Conservation (phyloP, 2,797 vertebrate genomes). For the Neomorphus geoffroyi region DNA sequence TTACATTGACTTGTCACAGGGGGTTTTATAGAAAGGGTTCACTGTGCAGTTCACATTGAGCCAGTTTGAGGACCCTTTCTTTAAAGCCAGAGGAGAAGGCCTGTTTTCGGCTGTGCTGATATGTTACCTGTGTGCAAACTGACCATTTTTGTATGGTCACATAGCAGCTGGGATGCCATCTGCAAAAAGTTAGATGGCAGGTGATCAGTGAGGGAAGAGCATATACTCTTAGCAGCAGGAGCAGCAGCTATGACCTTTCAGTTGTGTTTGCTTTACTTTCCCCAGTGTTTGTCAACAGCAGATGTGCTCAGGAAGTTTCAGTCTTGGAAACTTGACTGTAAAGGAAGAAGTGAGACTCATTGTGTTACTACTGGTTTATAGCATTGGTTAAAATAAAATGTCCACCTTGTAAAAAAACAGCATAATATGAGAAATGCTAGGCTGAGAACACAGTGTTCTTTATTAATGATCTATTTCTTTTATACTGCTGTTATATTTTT, state of each 20-base stretch:
- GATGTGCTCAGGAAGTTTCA: conserved; percentile 76
- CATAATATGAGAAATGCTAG: neutral
- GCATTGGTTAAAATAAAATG: rapidly evolving
- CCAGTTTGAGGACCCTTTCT: neutral
- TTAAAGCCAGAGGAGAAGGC: neutral
- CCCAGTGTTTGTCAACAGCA: conserved; percentile 70
- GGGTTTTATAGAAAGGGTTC: neutral
- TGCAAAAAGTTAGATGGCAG: conserved; percentile 46
- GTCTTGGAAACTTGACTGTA: conserved; percentile 32
- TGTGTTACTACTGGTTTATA: neutral
- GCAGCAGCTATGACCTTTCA: conserved; percentile 37
- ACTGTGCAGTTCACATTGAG: rapidly evolving
- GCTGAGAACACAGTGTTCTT: neutral
- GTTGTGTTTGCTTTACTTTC: conserved; percentile 75
- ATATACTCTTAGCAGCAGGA: conserved; percentile 61
- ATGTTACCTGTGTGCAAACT: neutral
- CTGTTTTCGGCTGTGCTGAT: neutral
- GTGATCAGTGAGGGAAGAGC: conserved; percentile 65
- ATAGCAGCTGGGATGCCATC: conserved; percentile 13
- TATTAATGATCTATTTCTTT: neutral
- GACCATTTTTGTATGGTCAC: neutral
- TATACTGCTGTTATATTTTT: neutral
- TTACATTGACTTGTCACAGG: neutral
- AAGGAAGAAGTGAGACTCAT: neutral
- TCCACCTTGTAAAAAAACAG: neutral